Evolutionary conservation across 2,888 invertebrate species (phyloP).

Genomic region (Nymphalis c-album): DNA sequence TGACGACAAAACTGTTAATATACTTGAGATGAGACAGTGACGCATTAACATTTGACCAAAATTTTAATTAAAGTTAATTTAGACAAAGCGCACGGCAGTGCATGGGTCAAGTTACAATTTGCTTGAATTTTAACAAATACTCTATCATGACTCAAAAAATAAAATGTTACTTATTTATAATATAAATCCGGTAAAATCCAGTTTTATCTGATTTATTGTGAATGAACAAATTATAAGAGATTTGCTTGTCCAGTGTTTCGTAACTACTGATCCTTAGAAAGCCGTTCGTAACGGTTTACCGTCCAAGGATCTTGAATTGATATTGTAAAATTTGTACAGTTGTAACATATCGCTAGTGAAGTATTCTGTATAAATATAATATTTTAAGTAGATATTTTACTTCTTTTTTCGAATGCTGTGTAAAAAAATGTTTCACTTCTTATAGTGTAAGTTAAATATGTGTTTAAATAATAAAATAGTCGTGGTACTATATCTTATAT

Average conservation of each 20-base stretch:
- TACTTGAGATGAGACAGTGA: constrained; percentile 18
- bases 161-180: too few species aligned
- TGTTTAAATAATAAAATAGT: background rate
- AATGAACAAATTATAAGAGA: constrained; percentile 2
- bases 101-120: too few species aligned
- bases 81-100: too few species aligned
- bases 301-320: constrained; percentile 32
- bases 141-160: too few species aligned
- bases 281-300: constrained; percentile 18
- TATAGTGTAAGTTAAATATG: background rate
- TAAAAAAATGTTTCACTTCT: background rate
- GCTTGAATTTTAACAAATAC: too few species aligned
- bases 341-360: constrained; percentile 26
- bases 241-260: constrained; percentile 34
- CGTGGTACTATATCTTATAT: background rate
- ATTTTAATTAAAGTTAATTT: background rate
- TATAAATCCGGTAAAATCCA: too few species aligned
- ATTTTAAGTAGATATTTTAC: background rate
- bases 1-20: constrained; percentile 29
- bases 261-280: constrained; percentile 25
- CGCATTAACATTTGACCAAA: constrained; percentile 2
- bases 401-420: background rate
- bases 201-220: background rate
- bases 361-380: constrained; percentile 3
- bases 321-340: constrained; percentile 23